phyloP scores from a whole-genome alignment of 1,140 invertebrate species.

The Vanessa atalanta region DNA sequence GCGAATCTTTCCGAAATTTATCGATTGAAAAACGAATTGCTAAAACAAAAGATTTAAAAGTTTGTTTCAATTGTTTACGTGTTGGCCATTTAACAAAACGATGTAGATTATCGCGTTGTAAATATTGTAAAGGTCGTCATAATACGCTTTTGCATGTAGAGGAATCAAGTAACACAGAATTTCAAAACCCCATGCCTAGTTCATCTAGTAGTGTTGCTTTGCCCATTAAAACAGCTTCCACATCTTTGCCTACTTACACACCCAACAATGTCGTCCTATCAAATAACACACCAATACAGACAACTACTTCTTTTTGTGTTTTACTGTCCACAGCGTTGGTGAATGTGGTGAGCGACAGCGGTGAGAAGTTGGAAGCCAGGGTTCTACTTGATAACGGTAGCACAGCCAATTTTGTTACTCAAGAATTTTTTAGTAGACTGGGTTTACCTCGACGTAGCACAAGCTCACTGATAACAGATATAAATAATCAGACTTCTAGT shows the following conservation, averaged over 20 bases:
- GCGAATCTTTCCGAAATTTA: not conserved
- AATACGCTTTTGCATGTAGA: conserved; percentile 6
- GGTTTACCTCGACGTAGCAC: conserved; percentile 23
- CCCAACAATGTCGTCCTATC: conserved; percentile 5
- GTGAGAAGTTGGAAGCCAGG: not conserved
- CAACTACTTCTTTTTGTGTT: not conserved
- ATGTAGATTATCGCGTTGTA: not conserved
- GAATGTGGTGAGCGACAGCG: conserved; percentile 23
- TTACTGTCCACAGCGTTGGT: conserved; percentile 42
- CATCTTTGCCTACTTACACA: conserved; percentile 2
- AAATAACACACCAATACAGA: conserved; percentile 1
- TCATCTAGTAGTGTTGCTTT: too few relatives aligned
- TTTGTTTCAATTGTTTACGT: conserved; percentile 10
- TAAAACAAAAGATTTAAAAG: not conserved
- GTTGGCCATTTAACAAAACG: not conserved
- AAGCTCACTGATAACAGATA: conserved; percentile 24
- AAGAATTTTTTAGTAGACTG: conserved; percentile 33
- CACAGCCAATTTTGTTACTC: conserved; percentile 40
- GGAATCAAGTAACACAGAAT: too few relatives aligned
- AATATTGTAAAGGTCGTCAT: conserved; percentile 1
- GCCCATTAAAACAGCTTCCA: not conserved
- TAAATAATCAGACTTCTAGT: conserved; percentile 9
- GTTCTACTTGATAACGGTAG: conserved; percentile 21
- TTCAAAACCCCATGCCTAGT: too few relatives aligned
- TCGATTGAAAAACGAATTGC: not conserved